Conservation (phyloP, 2,797 vertebrate species). For the Agapornis canus region DNA sequence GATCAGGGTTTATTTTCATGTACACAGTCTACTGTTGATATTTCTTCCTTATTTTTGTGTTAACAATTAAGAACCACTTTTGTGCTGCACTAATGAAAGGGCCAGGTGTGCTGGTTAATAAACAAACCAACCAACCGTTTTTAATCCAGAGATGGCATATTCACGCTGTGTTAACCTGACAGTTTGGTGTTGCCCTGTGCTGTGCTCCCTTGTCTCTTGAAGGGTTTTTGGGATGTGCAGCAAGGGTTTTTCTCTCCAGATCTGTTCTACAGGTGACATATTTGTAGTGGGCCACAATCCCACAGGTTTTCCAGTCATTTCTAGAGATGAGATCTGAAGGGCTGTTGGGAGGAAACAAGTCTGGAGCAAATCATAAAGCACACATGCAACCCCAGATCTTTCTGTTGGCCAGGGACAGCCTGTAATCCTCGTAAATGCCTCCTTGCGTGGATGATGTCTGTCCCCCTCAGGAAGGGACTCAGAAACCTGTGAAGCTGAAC, state of each 20-base stretch:
- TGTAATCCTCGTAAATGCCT: not conserved
- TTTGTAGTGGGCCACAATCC: not conserved
- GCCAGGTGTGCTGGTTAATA: not conserved
- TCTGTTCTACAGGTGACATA: not conserved
- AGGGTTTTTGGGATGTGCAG: not conserved
- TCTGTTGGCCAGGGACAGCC: not conserved
- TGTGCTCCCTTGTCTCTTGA: not conserved
- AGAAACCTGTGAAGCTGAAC: not conserved
- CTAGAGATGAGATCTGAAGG: not conserved
- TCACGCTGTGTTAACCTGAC: fast-evolving
- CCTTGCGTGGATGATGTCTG: fast-evolving
- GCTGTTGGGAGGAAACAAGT: not conserved
- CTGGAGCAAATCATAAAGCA: not conserved
- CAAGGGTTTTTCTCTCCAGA: not conserved
- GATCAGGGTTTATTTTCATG: not conserved
- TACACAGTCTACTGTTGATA: conserved; percentile 28
- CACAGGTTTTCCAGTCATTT: not conserved
- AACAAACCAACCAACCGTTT: not conserved
- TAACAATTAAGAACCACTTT: not conserved
- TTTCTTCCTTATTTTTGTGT: not conserved
- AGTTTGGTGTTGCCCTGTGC: not conserved
- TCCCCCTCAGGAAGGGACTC: not conserved
- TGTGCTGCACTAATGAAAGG: not conserved
- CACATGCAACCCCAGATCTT: not conserved
- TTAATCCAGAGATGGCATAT: not conserved